phyloP scores from a whole-genome alignment of 2,113 vertebrate species.

The Myotis yumanensis region DNA sequence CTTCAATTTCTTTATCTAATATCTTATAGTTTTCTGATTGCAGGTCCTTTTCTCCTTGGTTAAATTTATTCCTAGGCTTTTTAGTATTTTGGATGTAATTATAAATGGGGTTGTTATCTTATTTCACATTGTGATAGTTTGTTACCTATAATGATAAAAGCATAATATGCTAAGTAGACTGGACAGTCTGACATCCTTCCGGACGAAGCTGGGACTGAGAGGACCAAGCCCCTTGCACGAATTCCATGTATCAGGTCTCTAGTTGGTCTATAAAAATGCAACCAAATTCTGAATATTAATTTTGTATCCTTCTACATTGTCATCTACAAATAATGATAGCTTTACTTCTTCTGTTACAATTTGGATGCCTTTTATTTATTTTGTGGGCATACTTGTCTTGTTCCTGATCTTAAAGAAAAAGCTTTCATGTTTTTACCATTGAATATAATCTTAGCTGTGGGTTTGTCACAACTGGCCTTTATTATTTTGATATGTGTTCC shows the following conservation, averaged over 20 bases:
- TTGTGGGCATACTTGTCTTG: background rate
- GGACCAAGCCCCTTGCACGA: no score
- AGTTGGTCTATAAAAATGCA: background rate
- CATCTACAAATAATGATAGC: background rate
- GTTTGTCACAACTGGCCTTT: background rate
- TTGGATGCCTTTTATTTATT: background rate
- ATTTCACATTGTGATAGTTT: background rate
- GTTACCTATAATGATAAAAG: background rate
- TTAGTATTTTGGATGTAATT: background rate
- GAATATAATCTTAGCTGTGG: background rate
- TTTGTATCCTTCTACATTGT: background rate
- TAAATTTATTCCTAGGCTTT: background rate
- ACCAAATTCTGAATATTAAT: background rate
- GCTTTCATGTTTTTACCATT: background rate
- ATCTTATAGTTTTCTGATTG: background rate
- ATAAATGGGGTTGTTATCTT: background rate
- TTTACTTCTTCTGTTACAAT: background rate
- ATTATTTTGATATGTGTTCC: background rate
- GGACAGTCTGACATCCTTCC: no score
- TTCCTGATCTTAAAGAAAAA: background rate
- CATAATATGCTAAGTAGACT: no score
- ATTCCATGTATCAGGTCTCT: no score
- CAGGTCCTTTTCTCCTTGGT: background rate
- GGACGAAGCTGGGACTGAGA: no score
- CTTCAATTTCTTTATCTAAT: background rate